phyloP scores from a whole-genome alignment of 23 tunicate species.

The Styela clava region DNA sequence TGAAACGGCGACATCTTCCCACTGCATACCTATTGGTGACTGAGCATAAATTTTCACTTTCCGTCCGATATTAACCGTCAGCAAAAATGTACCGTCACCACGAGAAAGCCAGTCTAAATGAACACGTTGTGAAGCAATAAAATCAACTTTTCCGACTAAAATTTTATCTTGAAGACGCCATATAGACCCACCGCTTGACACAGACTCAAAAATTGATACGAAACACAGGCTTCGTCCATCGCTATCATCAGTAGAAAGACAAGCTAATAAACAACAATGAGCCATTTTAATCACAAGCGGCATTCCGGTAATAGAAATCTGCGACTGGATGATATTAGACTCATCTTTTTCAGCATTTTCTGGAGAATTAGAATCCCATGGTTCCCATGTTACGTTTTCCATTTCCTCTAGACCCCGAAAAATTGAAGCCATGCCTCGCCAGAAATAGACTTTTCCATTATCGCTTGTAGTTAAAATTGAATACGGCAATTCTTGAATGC shows the following conservation, averaged over 20 bases:
- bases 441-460: slow-evolving; percentile 57
- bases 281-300: slow-evolving; percentile 77
- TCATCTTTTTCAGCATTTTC: neutral
- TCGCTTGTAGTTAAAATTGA: slow-evolving; percentile 47
- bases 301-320: slow-evolving; percentile 34
- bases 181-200: slow-evolving; percentile 73
- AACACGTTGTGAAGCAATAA: neutral
- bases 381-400: neutral
- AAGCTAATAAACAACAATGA: slow-evolving; percentile 67
- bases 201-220: slow-evolving; percentile 73
- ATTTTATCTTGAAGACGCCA: slow-evolving; percentile 73
- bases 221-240: slow-evolving; percentile 6
- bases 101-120: slow-evolving; percentile 85
- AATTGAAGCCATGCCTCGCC: slow-evolving; percentile 17
- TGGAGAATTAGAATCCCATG: neutral
- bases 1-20: slow-evolving; percentile 6
- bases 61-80: slow-evolving; percentile 46
- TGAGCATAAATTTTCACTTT: slow-evolving; percentile 57
- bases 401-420: neutral
- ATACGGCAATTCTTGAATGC: slow-evolving; percentile 18
- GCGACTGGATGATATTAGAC: neutral
- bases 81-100: slow-evolving; percentile 77
- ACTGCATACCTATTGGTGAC: slow-evolving; percentile 48
- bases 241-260: slow-evolving; percentile 23
- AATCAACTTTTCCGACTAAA: neutral